phyloP scores from a whole-genome alignment of 2,113 vertebrate genomes.

The Rhinogobius similis region DNA sequence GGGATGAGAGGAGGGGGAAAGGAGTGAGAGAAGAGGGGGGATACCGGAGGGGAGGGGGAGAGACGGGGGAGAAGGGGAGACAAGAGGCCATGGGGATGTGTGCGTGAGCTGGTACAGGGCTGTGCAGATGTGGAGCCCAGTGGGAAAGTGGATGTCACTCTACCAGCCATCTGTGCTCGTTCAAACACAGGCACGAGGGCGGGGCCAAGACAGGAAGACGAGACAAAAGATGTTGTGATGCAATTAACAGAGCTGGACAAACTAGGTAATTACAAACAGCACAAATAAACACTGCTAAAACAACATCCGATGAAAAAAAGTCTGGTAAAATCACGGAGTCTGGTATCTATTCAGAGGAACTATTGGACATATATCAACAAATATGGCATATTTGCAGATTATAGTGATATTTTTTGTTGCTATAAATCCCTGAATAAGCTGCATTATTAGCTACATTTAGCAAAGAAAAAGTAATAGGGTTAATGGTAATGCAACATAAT shows the following conservation, averaged over 20 bases:
- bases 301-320: too few relatives aligned
- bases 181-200: constrained; percentile 1
- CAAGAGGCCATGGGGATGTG: constrained; percentile 25
- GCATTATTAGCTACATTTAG: too few relatives aligned
- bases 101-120: constrained; percentile 12
- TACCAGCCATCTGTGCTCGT: constrained; percentile 44
- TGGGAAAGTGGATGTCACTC: constrained; percentile 64
- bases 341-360: not conserved
- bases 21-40: not conserved
- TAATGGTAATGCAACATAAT: too few relatives aligned
- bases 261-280: not conserved
- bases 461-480: too few relatives aligned
- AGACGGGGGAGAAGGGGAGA: constrained; percentile 20
- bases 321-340: too few relatives aligned
- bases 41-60: not conserved
- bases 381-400: not conserved
- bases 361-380: not conserved
- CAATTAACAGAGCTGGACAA: not conserved
- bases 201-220: not conserved
- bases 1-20: constrained; percentile 35
- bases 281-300: not conserved
- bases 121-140: constrained; percentile 53
- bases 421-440: not conserved
- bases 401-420: too few relatives aligned
- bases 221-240: not conserved